Base-by-base conservation (phyloP, 2,888 invertebrate genomes). In the Melanotus villosus region DNA sequence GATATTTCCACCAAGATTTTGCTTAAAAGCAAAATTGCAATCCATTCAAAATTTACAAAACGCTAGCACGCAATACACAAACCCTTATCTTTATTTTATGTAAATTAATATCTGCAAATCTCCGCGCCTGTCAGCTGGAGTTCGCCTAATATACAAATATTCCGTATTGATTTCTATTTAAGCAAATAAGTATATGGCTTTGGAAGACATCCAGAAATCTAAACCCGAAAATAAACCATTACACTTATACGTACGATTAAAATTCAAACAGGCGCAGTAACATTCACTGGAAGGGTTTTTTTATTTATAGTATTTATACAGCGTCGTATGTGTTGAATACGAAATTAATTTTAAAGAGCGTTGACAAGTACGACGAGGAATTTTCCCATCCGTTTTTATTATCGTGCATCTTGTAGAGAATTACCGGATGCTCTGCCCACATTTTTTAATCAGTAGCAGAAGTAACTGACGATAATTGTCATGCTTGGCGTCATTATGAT, bases 281-380 rank as follows among this genome's bases (percentile, higher is more conserved):
- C 12, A 38, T 14, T n/a, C 5, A 38, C 12, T 38, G 12, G 5
- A 38, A 14, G 12, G 12, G 12, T 1, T 32, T 32, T 10, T 38
- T 38, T 38, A n/a, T 38, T n/a, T 38, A 38, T 38, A 9, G n/a
- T 38, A 12, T 12, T 38, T 38, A 12, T 26, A 26, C 26, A 26
- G 26, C 26, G 26, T 26, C 26, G 26, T 7, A 26, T 7, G 26
- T 5, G 26, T 26, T 26, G 26, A 26, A 26, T 12, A n/a, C 10
- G 5, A 19, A 10, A 45, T 45, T n/a, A n/a, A n/a, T n/a, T n/a
- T 45, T 21, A 9, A n/a, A 10, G 21, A 19, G 45, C 45, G 19
- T 45, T 45, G 45, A 45, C 45, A 45, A 45, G 9, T 45, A 45
- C 16, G 45, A 14, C 19, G 2, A 14, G 45, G 45, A 21, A 45